These are phyloP conservation scores for Drosophila novamexicana DNA, from an alignment of 1,140 invertebrate species.

Conservation along the genomic window DNA sequence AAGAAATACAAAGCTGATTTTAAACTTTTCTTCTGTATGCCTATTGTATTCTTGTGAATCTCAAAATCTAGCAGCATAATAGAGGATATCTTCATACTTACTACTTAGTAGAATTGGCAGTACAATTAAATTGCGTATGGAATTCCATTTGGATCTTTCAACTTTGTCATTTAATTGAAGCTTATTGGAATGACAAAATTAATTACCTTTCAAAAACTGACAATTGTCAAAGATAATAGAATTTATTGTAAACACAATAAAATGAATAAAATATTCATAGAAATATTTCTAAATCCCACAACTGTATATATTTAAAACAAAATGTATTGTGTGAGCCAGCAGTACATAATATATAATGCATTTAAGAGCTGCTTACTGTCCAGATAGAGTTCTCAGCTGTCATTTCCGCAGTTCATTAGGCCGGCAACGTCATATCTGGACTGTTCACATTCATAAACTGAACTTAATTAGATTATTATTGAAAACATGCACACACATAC, in stretches of 20 bases:
- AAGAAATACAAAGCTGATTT: no score
- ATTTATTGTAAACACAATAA: no score
- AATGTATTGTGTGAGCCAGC: not conserved
- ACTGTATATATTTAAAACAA: not conserved
- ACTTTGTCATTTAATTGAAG: slow-evolving; percentile 2
- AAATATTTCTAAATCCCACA: no score
- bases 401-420: slow-evolving; percentile 48
- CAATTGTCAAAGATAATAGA: not conserved
- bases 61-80: no score
- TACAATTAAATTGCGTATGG: not conserved
- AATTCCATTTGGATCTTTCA: slow-evolving; percentile 21
- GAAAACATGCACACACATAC: slow-evolving; percentile 42
- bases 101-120: no score
- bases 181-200: slow-evolving; percentile 7
- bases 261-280: no score
- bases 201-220: slow-evolving; percentile 13
- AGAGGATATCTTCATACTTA: no score
- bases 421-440: slow-evolving; percentile 25
- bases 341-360: not conserved
- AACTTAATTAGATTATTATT: slow-evolving; percentile 78
- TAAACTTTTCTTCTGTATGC: no score
- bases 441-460: slow-evolving; percentile 49
- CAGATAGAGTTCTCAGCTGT: slow-evolving; percentile 20
- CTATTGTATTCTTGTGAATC: no score
- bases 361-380: slow-evolving; percentile 1